Percentiles rank a stretch among this genome's conserved stretches.
These are phyloP conservation scores for Dicerorhinus sumatrensis DNA, from an alignment of 2,113 vertebrate genomes.

Conservation along the genomic window DNA sequence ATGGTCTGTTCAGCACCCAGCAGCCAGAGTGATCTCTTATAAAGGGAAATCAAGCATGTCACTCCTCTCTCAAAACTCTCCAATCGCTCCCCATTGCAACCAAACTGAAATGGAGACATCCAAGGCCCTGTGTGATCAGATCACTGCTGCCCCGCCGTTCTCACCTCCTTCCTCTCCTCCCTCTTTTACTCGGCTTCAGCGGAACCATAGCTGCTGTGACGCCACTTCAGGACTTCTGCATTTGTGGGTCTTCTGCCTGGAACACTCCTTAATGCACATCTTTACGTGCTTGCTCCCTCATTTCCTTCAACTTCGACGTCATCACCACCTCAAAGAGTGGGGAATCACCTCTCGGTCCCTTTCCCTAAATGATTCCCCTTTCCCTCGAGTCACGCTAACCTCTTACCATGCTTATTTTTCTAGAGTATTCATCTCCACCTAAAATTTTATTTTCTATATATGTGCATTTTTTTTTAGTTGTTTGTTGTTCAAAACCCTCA, in stretches of 20 bases:
- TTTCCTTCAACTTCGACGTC: not conserved
- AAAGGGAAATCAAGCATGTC: not conserved
- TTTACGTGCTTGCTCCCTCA: not conserved
- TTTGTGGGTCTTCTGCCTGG: not conserved
- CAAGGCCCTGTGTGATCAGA: not conserved
- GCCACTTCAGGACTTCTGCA: not conserved
- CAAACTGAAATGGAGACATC: not conserved
- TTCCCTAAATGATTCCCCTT: not conserved
- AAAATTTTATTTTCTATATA: not conserved
- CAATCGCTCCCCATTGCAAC: not conserved
- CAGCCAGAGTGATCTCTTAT: not conserved
- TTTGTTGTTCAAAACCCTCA: not conserved
- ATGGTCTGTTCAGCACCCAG: not conserved
- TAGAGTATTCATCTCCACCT: not conserved
- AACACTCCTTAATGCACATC: too few relatives aligned
- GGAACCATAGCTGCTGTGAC: not conserved
- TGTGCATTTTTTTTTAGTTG: not conserved
- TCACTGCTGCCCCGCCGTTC: not conserved
- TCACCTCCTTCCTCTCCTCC: not conserved
- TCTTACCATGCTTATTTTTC: not conserved
- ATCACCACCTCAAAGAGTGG: not conserved
- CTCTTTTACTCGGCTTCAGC: not conserved
- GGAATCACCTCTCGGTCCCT: not conserved
- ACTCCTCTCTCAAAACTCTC: not conserved
- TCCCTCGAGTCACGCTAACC: not conserved